Conservation (phyloP, 2,888 invertebrate species). For the Dromius quadrimaculatus region DNA sequence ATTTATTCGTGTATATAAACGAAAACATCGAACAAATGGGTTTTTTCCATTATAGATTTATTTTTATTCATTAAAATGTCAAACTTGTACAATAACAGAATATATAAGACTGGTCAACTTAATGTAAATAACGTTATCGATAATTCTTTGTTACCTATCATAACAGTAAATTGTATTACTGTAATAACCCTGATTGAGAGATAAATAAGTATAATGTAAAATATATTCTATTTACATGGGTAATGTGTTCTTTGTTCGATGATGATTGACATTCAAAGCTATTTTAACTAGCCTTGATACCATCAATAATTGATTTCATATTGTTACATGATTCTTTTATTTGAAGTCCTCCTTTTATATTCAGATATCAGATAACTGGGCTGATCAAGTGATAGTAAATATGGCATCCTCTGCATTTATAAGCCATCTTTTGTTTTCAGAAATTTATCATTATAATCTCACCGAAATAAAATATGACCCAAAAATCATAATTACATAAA, state of each 20-base stretch:
- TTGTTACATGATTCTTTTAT: too few species aligned
- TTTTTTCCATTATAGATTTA: slow-evolving; percentile 26
- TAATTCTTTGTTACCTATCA: slow-evolving; percentile 19
- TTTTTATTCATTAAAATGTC: slow-evolving; percentile 34
- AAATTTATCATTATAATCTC: too few species aligned
- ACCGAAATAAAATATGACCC: too few species aligned
- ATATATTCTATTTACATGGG: slow-evolving; percentile 27
- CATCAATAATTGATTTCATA: neutral
- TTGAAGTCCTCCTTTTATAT: too few species aligned
- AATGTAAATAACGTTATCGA: slow-evolving; percentile 23
- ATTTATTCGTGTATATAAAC: slow-evolving; percentile 18
- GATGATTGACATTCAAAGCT: slow-evolving; percentile 39
- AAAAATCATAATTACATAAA: too few species aligned
- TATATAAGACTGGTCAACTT: slow-evolving; percentile 16
- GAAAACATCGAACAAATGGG: slow-evolving; percentile 10
- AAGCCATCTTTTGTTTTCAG: too few species aligned
- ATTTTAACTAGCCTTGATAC: neutral
- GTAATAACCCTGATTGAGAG: slow-evolving; percentile 36
- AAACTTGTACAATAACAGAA: slow-evolving; percentile 17
- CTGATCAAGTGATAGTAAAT: too few species aligned
- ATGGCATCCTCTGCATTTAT: too few species aligned
- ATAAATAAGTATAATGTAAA: slow-evolving; percentile 39
- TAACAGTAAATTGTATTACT: slow-evolving; percentile 19
- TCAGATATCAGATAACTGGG: too few species aligned
- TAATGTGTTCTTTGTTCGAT: slow-evolving; percentile 42